phyloP scores from a whole-genome alignment of 2,888 invertebrate genomes.

The Erynnis tages region DNA sequence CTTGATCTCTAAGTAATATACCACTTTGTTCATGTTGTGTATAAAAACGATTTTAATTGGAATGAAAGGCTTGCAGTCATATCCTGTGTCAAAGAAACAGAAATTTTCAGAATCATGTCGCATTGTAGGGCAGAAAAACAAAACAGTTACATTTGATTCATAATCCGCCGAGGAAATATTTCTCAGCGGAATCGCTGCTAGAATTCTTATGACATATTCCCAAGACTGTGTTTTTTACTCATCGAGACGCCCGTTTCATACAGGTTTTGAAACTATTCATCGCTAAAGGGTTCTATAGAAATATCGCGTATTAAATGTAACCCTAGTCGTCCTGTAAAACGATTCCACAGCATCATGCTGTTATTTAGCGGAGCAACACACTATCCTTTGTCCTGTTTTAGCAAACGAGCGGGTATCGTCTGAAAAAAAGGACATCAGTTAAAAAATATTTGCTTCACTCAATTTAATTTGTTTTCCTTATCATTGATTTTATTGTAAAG shows the following conservation, averaged over 20 bases:
- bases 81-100: constrained; percentile 5
- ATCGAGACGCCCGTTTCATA: constrained; percentile 31
- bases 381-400: constrained; percentile 55
- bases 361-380: constrained; percentile 55
- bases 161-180: constrained; percentile 27
- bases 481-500: no score
- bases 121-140: constrained; percentile 17
- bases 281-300: constrained; percentile 29
- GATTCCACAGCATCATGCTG: constrained; percentile 59
- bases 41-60: constrained; percentile 18
- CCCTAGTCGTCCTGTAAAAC: constrained; percentile 46
- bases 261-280: constrained; percentile 31
- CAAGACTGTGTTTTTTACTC: constrained; percentile 34
- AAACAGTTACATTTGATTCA: constrained; percentile 26
- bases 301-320: constrained; percentile 23
- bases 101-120: constrained; percentile 20
- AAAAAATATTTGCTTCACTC: no score
- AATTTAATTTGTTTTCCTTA: no score
- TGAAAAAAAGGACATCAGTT: constrained; percentile 38
- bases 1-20: no score
- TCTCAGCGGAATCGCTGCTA: constrained; percentile 28
- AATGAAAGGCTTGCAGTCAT: constrained; percentile 15
- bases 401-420: constrained; percentile 42
- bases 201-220: constrained; percentile 40
- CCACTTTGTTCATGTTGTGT: no score